These are phyloP conservation scores for Thalassarche chlororhynchos DNA, from an alignment of 2,113 vertebrate genomes.

Conservation along the genomic window DNA sequence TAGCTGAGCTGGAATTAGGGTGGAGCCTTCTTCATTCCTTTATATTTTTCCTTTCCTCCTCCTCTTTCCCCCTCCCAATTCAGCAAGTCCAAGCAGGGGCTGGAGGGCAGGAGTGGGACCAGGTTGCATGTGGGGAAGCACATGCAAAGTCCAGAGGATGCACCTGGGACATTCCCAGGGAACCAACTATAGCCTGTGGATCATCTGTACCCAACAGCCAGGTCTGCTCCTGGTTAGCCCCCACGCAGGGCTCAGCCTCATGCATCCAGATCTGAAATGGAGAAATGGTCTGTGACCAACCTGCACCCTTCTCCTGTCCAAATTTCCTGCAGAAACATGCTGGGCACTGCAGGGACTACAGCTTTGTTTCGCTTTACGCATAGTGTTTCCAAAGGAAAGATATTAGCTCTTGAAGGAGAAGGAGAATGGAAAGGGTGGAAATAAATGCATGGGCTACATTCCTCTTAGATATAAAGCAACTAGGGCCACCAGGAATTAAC, in stretches of 20 bases:
- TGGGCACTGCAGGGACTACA: not conserved
- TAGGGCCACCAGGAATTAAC: not conserved
- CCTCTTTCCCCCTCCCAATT: not conserved
- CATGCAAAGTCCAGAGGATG: not conserved
- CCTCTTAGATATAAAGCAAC: not conserved
- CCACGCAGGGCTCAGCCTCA: not conserved
- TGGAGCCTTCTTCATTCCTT: not conserved
- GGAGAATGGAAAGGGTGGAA: not conserved
- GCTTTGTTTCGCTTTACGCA: not conserved
- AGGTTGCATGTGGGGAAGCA: not conserved
- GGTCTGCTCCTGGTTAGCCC: rapidly evolving
- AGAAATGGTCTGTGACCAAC: not conserved
- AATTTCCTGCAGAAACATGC: not conserved
- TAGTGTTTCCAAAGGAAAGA: not conserved
- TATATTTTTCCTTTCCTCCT: not conserved
- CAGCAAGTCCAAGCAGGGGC: not conserved
- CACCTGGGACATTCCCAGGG: not conserved
- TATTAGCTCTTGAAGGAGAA: not conserved
- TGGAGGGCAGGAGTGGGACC: not conserved
- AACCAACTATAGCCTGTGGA: not conserved
- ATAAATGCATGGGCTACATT: not conserved
- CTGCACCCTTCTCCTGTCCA: not conserved
- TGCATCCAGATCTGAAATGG: not conserved
- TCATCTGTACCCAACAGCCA: not conserved
- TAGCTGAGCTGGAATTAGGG: not conserved